A percentile compares a stretch with the other conserved stretches of the same genome.
phyloP scores from a whole-genome alignment of 1,140 invertebrate genomes.

The Dryas iulia region DNA sequence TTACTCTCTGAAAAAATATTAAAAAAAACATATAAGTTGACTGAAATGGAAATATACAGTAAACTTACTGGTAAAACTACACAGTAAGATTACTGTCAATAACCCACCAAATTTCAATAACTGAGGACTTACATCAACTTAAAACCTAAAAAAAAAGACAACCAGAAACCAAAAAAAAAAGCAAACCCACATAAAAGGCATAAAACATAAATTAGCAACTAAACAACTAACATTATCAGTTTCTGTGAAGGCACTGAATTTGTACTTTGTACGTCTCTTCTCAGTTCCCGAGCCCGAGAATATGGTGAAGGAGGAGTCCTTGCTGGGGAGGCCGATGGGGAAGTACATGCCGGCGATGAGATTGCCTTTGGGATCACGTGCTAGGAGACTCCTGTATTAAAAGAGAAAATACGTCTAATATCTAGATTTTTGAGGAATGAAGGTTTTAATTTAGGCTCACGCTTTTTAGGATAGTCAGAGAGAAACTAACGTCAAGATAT shows the following conservation, averaged over 20 bases:
- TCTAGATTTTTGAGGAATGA: too few relatives aligned
- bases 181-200: neutral
- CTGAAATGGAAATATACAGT: too few relatives aligned
- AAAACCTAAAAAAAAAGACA: neutral
- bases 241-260: conserved; percentile 60
- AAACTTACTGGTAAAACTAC: too few relatives aligned
- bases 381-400: conserved; percentile 85
- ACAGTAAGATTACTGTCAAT: too few relatives aligned
- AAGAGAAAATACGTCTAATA: neutral
- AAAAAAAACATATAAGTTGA: too few relatives aligned
- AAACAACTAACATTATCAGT: conserved; percentile 52
- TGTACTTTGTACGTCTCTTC: conserved; percentile 65
- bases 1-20: too few relatives aligned
- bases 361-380: conserved; percentile 89
- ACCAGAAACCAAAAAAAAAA: neutral
- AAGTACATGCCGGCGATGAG: conserved; percentile 92
- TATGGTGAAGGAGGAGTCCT: conserved; percentile 65
- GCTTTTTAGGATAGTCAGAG: too few relatives aligned
- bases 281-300: conserved; percentile 60
- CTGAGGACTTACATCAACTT: neutral
- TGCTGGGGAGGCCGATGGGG: conserved; percentile 54
- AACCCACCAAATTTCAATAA: neutral
- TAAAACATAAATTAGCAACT: conserved; percentile 19
- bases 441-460: too few relatives aligned
- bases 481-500: too few relatives aligned